These are phyloP conservation scores for Muscicapa adusta DNA, from an alignment of 2,113 vertebrate genomes.

Conservation along the genomic window DNA sequence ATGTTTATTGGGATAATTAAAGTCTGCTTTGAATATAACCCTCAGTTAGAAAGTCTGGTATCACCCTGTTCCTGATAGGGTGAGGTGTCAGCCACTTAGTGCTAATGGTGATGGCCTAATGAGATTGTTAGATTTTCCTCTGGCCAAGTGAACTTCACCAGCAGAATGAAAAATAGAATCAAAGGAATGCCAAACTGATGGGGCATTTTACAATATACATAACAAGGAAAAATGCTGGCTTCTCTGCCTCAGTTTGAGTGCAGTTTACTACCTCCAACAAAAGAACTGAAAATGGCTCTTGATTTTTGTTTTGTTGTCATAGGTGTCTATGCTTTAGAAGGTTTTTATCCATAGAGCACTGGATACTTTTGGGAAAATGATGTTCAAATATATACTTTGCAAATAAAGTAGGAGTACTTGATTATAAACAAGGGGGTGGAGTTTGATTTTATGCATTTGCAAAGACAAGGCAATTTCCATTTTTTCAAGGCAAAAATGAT, in stretches of 20 bases:
- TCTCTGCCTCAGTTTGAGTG: background rate
- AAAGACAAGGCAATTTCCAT: background rate
- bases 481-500: background rate
- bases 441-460: background rate
- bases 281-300: background rate
- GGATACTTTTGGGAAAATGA: background rate
- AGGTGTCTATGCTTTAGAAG: background rate
- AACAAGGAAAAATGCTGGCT: background rate
- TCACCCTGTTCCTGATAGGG: background rate
- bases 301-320: background rate
- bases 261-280: background rate
- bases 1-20: slow-evolving; percentile 21
- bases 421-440: background rate
- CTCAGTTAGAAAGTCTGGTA: background rate
- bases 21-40: background rate
- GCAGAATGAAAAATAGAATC: background rate
- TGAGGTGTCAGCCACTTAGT: background rate
- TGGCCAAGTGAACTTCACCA: background rate
- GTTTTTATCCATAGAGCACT: background rate
- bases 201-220: background rate
- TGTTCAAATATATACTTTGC: background rate
- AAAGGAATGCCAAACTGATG: background rate
- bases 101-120: slow-evolving; percentile 24
- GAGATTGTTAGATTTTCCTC: background rate
- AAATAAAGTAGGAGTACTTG: background rate